Evolutionary conservation across 2,888 invertebrate genomes (phyloP), one percentile per base, ranked within the genome.

Genomic region (Drosophila subquinaria): DNA sequence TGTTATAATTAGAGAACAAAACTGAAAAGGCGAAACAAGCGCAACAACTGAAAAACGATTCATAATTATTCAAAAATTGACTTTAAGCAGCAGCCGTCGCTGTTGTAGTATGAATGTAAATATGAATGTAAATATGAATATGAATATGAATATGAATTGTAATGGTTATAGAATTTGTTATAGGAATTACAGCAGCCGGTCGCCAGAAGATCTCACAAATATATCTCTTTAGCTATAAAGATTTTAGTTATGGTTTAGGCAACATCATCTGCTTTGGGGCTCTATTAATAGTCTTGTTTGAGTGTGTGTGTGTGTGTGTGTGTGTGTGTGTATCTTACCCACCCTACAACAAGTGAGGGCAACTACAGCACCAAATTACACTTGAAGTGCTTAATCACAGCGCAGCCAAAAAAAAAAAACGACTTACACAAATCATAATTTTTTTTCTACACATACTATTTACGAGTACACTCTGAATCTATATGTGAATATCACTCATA

Each of bases 201-300:
- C 35, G 35, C 17, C 53, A 45, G 33, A n/a, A 71, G 56, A 69
- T 66, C 78, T 76, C 78, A 76, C 70, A 64, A 63, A 80, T 74
- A 77, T 1, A 17, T 38, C n/a, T 82, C 76, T 79, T 60, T 87
- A 60, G 80, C 81, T 76, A 87, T 84, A 88, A 84, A 88, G 85
- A 81, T 79, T 81, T 86, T 89, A 90, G 90, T 90, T 90, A 90
- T 90, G 86, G 90, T 90, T 89, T 90, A 88, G 80, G 81, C 77
- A 73, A 64, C 76, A 74, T 69, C 69, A 63, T 76, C 73, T 61
- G 76, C 60, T 65, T 65, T 51, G 40, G 11, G 17, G 66, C 27
- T 76, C 86, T 90, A 90, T 90, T 88, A 90, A 82, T 90, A 90
- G 50, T 60, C 23, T 20, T 20, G 20, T 20, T n/a, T n/a, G n/a